These are phyloP conservation scores for Amphipyra berbera DNA, from an alignment of 2,888 invertebrate genomes.

Conservation along the genomic window DNA sequence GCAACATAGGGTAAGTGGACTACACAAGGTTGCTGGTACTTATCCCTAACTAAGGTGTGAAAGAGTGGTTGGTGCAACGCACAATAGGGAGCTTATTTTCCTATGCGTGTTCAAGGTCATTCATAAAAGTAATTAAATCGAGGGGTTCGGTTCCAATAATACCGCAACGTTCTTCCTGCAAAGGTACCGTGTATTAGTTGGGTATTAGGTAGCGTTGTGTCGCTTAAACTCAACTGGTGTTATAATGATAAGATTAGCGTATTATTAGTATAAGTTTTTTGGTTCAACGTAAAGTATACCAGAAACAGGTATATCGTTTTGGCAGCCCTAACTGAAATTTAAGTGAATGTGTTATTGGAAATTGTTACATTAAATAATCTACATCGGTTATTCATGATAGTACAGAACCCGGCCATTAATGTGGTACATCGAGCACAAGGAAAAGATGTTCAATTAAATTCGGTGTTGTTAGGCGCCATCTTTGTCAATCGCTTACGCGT, in stretches of 20 bases:
- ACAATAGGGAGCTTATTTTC: conserved; percentile 9
- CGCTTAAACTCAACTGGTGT: conserved; percentile 18
- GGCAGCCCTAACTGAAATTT: conserved; percentile 84
- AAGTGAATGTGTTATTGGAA: conserved; percentile 52
- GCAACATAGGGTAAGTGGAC: conserved; percentile 21
- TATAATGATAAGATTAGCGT: conserved; percentile 43
- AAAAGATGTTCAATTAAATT: conserved; percentile 10
- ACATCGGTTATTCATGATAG: conserved; percentile 33
- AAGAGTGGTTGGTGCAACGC: conserved; percentile 23
- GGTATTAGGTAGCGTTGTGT: conserved; percentile 23
- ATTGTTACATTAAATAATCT: conserved; percentile 33
- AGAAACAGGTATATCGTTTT: conserved; percentile 80
- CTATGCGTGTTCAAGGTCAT: conserved; percentile 9
- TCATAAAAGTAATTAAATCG: conserved; percentile 7
- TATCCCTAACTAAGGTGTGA: conserved; percentile 12
- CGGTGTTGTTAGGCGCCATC: no score
- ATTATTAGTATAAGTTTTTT: conserved; percentile 41
- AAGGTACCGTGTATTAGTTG: conserved; percentile 12
- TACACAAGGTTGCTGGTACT: conserved; percentile 21
- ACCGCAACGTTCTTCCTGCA: conserved; percentile 1
- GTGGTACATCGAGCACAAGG: conserved; percentile 42
- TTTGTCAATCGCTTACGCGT: no score
- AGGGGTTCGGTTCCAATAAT: conserved; percentile 16
- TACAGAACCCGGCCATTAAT: conserved; percentile 38
- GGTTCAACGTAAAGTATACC: conserved; percentile 56